These are phyloP conservation scores for Latrodectus hesperus DNA, from an alignment of 2,888 invertebrate genomes.

Conservation along the genomic window DNA sequence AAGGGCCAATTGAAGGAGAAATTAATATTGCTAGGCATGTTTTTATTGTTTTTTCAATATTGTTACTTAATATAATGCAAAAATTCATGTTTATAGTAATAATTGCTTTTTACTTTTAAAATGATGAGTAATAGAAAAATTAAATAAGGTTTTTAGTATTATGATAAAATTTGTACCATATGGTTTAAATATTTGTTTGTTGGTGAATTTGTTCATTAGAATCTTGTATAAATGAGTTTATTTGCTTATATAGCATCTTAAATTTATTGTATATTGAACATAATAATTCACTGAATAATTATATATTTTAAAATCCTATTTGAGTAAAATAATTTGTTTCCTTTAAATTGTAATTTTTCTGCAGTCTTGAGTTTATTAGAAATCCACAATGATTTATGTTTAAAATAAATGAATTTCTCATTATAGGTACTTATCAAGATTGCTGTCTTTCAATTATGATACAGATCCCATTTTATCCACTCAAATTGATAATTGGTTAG, in stretches of 20 bases:
- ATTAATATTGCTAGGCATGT: conserved; percentile 79
- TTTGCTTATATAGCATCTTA: too few relatives aligned
- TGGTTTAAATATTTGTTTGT: too few relatives aligned
- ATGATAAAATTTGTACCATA: too few relatives aligned
- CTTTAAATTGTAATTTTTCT: background rate
- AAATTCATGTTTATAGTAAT: too few relatives aligned
- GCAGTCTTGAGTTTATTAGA: background rate
- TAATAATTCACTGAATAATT: background rate
- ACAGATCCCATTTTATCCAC: conserved; percentile 75
- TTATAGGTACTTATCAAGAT: conserved; percentile 81
- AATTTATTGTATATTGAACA: too few relatives aligned
- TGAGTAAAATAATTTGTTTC: background rate
- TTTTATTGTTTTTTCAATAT: background rate
- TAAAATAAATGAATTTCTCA: background rate
- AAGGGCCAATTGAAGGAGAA: conserved; percentile 82
- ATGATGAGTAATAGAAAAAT: too few relatives aligned
- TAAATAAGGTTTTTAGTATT: too few relatives aligned
- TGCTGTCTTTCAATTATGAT: conserved; percentile 78
- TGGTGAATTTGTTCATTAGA: too few relatives aligned
- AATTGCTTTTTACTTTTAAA: too few relatives aligned
- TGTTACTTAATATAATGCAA: background rate
- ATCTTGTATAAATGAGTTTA: too few relatives aligned
- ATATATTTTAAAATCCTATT: background rate
- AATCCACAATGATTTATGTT: too few relatives aligned
- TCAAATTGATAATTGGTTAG: conserved; percentile 80